Evolutionary conservation across 2,797 vertebrate species (phyloP).

Genomic region (Mormyrus proboscirostris): DNA sequence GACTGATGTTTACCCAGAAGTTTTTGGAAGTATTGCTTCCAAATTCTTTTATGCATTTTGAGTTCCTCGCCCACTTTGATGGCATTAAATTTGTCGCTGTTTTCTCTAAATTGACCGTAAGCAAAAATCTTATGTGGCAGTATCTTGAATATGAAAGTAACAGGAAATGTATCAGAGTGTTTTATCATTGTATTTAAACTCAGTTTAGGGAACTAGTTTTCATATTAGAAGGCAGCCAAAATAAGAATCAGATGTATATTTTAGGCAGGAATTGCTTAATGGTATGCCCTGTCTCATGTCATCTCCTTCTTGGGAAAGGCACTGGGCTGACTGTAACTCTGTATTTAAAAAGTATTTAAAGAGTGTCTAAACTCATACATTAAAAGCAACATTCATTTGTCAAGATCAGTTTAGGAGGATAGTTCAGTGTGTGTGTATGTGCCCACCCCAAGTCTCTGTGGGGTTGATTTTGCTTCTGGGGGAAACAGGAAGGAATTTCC

Average conservation of each 20-base stretch:
- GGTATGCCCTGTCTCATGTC: neutral
- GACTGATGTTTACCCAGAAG: neutral
- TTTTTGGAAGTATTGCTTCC: neutral
- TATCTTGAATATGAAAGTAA: neutral
- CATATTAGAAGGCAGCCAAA: neutral
- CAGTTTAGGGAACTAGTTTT: neutral
- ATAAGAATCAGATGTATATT: neutral
- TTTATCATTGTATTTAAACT: neutral
- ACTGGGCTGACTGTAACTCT: neutral
- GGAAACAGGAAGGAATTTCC: conserved; percentile 3
- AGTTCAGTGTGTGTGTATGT: neutral
- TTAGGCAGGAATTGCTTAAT: neutral
- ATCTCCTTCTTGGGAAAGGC: neutral
- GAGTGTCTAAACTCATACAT: neutral
- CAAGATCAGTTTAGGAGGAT: neutral
- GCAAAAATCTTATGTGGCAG: neutral
- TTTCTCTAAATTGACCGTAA: neutral
- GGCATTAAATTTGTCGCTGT: neutral
- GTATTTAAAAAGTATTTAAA: neutral
- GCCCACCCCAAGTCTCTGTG: neutral
- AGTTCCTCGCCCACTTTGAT: neutral
- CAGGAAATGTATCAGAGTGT: neutral
- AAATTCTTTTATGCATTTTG: neutral
- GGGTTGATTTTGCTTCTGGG: conserved; percentile 1
- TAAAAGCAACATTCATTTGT: neutral